A percentile compares a stretch with the other conserved stretches of the same genome.
Evolutionary conservation across 2,113 vertebrate species (phyloP).

Genomic region (Rhinoderma darwinii): DNA sequence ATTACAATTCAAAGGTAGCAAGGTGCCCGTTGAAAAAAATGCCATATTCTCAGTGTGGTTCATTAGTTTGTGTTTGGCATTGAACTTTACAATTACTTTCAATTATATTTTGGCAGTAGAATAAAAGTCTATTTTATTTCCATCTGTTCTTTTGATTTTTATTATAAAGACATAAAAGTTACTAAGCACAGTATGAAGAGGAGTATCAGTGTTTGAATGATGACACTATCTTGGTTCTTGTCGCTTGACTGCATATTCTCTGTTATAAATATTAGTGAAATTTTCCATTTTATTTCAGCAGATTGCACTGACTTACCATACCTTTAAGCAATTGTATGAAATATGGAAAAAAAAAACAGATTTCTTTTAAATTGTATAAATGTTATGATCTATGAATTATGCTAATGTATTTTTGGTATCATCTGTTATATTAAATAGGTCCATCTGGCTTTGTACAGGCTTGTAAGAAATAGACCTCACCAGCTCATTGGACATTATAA

Average conservation of each 20-base stretch:
- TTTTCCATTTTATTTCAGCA: background rate
- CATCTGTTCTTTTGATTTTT: slow-evolving; percentile 22
- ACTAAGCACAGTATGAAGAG: background rate
- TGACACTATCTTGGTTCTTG: background rate
- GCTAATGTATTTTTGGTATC: slow-evolving; percentile 1
- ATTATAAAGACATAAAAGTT: slow-evolving; percentile 1
- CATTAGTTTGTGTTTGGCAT: background rate
- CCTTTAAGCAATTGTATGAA: background rate
- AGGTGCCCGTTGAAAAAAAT: background rate
- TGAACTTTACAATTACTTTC: background rate
- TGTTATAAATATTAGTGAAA: background rate
- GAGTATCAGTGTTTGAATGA: slow-evolving; percentile 2
- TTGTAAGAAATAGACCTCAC: background rate
- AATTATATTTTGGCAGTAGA: background rate
- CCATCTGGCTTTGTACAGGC: background rate
- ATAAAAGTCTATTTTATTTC: slow-evolving; percentile 12
- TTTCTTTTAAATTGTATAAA: slow-evolving; percentile 15
- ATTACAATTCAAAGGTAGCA: background rate
- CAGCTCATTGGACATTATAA: background rate
- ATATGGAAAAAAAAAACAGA: background rate
- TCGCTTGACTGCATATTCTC: background rate
- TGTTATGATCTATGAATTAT: background rate
- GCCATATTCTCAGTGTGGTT: background rate
- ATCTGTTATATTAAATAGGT: background rate
- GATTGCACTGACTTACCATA: background rate